Evolutionary conservation across 2,797 vertebrate species (phyloP).

Genomic region (Mus minutoides): DNA sequence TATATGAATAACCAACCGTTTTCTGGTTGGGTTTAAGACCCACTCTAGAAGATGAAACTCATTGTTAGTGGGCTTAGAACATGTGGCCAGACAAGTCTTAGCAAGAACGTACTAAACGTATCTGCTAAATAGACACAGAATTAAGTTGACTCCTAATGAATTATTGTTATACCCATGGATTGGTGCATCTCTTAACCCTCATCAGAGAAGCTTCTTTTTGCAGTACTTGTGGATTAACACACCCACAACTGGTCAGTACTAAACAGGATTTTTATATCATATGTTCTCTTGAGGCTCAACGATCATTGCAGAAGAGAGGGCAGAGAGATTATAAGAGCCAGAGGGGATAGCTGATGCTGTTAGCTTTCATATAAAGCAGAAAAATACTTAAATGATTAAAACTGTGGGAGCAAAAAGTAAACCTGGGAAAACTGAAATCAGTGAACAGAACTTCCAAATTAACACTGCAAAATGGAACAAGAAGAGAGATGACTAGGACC

Average conservation of each 20-base stretch:
- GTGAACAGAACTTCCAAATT: conserved; percentile 30
- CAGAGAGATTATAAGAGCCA: neutral
- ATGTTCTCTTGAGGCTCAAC: neutral
- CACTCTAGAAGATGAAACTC: neutral
- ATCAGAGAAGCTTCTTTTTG: neutral
- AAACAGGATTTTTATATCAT: neutral
- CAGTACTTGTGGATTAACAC: neutral
- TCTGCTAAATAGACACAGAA: neutral
- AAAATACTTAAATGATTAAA: conserved; percentile 35
- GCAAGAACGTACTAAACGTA: neutral
- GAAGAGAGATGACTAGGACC: neutral
- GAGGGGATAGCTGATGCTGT: neutral
- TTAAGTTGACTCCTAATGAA: neutral
- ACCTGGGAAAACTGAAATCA: neutral
- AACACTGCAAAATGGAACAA: neutral
- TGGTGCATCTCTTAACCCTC: too few relatives aligned
- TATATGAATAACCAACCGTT: neutral
- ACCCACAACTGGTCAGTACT: neutral
- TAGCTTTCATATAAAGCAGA: neutral
- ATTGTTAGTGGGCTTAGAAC: neutral
- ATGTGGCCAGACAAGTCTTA: neutral
- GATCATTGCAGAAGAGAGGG: neutral
- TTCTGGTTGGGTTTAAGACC: neutral
- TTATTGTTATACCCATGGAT: neutral
- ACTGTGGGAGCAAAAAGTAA: neutral